Percentiles rank a stretch among this genome's conserved stretches.
These are phyloP conservation scores for Ostrea denselamellosa DNA, from an alignment of 1,140 invertebrate genomes.

Conservation along the genomic window DNA sequence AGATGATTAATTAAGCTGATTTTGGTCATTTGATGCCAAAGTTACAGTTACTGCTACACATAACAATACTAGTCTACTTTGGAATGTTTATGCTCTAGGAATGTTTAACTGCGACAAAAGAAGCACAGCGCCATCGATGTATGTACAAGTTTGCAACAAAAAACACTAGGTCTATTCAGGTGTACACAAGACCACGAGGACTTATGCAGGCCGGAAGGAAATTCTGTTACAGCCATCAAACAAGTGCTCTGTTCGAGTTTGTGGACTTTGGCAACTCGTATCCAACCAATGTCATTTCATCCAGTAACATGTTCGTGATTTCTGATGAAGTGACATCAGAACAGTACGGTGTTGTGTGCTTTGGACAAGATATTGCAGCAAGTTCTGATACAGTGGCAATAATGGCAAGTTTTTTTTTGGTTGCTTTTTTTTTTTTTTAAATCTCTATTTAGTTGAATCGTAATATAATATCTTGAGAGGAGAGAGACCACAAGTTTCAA, in stretches of 20 bases:
- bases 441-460: too few relatives aligned
- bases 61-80: not conserved
- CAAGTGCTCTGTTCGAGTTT: not conserved
- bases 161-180: not conserved
- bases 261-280: not conserved
- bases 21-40: too few relatives aligned
- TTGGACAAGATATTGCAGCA: conserved; percentile 34
- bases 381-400: conserved; percentile 16
- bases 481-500: too few relatives aligned
- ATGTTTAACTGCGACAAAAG: conserved; percentile 31
- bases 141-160: conserved; percentile 13
- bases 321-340: conserved; percentile 2
- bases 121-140: not conserved
- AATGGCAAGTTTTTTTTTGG: conserved; percentile 25
- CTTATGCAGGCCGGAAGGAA: not conserved
- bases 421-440: too few relatives aligned
- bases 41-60: too few relatives aligned
- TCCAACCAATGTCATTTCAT: not conserved
- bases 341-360: conserved; percentile 19
- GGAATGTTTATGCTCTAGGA: not conserved
- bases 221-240: conserved; percentile 2
- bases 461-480: too few relatives aligned
- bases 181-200: not conserved
- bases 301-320: conserved; percentile 27
- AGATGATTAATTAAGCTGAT: too few relatives aligned